phyloP scores from a whole-genome alignment of 2,888 invertebrate genomes.

The Tigriopus californicus region DNA sequence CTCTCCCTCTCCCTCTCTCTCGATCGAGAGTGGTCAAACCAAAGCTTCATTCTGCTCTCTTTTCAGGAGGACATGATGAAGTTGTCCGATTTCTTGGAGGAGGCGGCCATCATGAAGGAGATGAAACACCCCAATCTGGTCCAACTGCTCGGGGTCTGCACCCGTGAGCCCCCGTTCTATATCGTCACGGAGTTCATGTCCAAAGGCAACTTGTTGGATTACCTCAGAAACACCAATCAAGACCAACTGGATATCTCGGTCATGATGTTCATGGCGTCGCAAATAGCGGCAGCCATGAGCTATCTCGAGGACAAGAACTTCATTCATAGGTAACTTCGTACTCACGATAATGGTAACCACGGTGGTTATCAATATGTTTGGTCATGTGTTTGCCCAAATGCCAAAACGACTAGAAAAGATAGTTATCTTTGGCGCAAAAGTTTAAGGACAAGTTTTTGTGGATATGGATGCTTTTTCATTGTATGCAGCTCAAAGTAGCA shows the following conservation, averaged over 20 bases:
- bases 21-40: too few species aligned
- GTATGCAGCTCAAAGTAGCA: too few species aligned
- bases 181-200: conserved; percentile 99
- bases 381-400: too few species aligned
- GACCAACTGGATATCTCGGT: conserved; percentile 72
- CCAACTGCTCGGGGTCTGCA: conserved; percentile 70
- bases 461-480: too few species aligned
- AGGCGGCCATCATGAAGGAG: conserved; percentile 98
- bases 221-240: conserved; percentile 64
- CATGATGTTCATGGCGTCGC: conserved; percentile 94
- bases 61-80: conserved; percentile 91
- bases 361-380: too few species aligned
- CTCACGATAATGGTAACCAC: too few species aligned
- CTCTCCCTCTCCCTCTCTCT: too few species aligned
- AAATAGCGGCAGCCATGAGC: conserved; percentile 97
- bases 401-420: too few species aligned
- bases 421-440: too few species aligned
- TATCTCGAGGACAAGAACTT: conserved; percentile 88
- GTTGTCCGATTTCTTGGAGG: conserved; percentile 92
- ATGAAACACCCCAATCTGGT: conserved; percentile 98
- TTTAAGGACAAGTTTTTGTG: too few species aligned
- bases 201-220: conserved; percentile 91
- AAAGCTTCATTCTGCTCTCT: conserved; percentile 14
- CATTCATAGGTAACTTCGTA: conserved; percentile 83
- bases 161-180: conserved; percentile 95